Evolutionary conservation across 23 tunicate genomes (phyloP).

Genomic region (Styela clava): DNA sequence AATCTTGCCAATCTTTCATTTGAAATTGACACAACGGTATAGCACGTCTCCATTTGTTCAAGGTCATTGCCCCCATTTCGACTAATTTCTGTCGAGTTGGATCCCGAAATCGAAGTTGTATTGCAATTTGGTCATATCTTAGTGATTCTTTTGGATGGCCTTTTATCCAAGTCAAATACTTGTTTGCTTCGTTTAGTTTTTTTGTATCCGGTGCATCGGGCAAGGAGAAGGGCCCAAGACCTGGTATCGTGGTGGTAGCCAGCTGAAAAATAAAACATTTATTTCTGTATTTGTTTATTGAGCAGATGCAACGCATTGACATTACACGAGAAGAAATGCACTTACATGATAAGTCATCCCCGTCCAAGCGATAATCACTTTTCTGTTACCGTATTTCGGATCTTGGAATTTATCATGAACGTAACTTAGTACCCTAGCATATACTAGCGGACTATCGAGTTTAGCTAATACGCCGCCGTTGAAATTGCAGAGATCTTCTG

Average conservation of each 20-base stretch:
- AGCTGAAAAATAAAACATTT: too few relatives aligned
- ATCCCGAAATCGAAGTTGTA: background rate
- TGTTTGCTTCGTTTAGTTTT: background rate
- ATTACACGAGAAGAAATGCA: too few relatives aligned
- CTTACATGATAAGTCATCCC: conserved; percentile 7
- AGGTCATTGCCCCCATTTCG: background rate
- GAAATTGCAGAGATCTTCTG: conserved; percentile 10
- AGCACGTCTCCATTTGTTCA: background rate
- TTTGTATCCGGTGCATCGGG: background rate
- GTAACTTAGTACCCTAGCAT: background rate
- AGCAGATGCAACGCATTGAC: too few relatives aligned
- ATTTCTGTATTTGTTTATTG: too few relatives aligned
- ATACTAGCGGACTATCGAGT: background rate
- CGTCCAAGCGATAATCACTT: background rate
- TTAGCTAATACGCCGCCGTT: background rate
- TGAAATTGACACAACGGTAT: conserved; percentile 1
- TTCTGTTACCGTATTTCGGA: background rate
- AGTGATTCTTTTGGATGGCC: background rate
- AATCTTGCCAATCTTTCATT: background rate
- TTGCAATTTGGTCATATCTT: background rate
- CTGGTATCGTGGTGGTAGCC: too few relatives aligned
- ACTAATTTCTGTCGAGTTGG: background rate
- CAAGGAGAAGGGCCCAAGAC: too few relatives aligned
- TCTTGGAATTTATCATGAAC: background rate
- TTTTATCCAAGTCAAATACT: background rate